Conservation (phyloP, 1,140 invertebrate genomes). For the Drosophila grimshawi region DNA sequence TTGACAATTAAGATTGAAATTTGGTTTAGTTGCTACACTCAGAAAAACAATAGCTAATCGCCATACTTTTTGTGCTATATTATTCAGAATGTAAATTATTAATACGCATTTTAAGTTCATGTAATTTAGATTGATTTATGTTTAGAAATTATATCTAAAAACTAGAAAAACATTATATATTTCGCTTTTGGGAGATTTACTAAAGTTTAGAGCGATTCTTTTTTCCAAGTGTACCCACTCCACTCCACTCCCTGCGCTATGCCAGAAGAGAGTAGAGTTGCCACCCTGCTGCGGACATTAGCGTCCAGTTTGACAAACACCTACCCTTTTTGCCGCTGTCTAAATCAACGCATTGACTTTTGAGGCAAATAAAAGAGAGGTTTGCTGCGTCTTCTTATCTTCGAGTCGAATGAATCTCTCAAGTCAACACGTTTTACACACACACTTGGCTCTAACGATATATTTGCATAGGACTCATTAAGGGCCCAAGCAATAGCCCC, state of each 20-base stretch:
- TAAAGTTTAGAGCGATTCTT: too few relatives aligned
- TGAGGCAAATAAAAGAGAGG: conserved; percentile 4
- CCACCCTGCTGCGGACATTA: conserved; percentile 42
- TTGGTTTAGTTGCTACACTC: conserved; percentile 49
- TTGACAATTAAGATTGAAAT: conserved; percentile 83
- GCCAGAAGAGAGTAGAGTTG: not conserved
- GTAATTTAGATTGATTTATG: too few relatives aligned
- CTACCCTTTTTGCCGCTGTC: conserved; percentile 4
- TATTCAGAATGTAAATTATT: too few relatives aligned
- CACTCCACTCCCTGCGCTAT: conserved; percentile 10
- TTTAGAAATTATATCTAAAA: too few relatives aligned
- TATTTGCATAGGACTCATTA: conserved; percentile 82
- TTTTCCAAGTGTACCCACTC: not conserved
- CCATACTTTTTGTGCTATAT: too few relatives aligned
- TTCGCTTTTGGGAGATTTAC: too few relatives aligned
- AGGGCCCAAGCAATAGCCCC: conserved; percentile 41
- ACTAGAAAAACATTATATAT: too few relatives aligned
- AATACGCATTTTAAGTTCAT: too few relatives aligned
- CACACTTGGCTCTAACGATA: conserved; percentile 75
- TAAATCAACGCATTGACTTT: conserved; percentile 61
- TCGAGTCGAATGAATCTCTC: conserved; percentile 50
- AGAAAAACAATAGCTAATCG: too few relatives aligned
- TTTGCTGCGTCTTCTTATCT: conserved; percentile 47
- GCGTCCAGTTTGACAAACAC: conserved; percentile 34
- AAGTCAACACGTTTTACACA: conserved; percentile 57